Base-by-base conservation (phyloP, 2,888 invertebrate species). In the Acanthosepion esculentum region DNA sequence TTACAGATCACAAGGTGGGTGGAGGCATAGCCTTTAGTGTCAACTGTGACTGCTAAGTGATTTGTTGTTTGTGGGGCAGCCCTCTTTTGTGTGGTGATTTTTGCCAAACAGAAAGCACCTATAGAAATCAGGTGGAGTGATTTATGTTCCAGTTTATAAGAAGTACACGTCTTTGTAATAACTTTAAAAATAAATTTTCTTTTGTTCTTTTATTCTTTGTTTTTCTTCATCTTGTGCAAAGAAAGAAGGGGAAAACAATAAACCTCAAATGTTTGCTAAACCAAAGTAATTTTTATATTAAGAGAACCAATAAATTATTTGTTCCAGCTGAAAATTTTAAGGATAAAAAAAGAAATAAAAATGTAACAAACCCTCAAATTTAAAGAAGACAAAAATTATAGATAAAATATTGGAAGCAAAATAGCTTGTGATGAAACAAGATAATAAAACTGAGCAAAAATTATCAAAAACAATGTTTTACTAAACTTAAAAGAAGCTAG, bases 271-370 rank as follows among this genome's bases (percentile, higher is more conserved):
- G 78, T 78, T 59, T n/a, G 78, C n/a, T n/a, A 12, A n/a, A 15
- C 78, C 78, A 78, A 78, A 78, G 78, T 78, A 78, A 78, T 78
- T 78, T 78, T 78, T 78, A 78, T 78, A n/a, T 78, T 78, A 78
- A 78, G 15, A 78, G 15, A n/a, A 78, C 78, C 78, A 78, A 78
- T 78, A 78, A 78, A 78, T 78, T 78, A 78, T 78, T 78, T 78
- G 59, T 59, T 59, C 26, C 59, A 59, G 59, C 23, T 20, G 29
- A 78, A 78, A 33, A 78, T 78, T 78, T 78, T 33, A 78, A 78
- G 12, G 78, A 78, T n/a, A 33, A 78, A 12, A 12, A n/a, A 7
- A 15, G 20, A 8, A 53, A 53, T 15, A 55, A 55, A 55, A 23
- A 26, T 23, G 59, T 59, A 33, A 78, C 15, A n/a, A 78, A 33